These are phyloP conservation scores for Phymatocera aterrima DNA, from an alignment of 2,888 invertebrate species.

Conservation along the genomic window DNA sequence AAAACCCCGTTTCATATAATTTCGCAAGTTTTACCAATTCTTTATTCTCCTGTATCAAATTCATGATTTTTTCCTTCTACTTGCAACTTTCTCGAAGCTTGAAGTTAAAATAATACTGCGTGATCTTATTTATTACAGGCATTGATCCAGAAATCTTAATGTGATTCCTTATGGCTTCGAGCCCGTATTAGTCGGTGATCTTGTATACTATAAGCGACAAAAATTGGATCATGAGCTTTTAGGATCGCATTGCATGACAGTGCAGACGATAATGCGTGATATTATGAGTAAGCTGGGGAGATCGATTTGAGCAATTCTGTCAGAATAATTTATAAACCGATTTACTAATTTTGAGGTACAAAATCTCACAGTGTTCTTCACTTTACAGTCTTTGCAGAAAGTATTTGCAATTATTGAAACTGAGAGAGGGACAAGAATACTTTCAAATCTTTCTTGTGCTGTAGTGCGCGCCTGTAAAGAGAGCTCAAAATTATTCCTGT, in stretches of 20 bases:
- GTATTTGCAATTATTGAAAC: no score
- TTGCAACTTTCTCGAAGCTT: no score
- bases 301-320: background rate
- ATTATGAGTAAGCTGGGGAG: background rate
- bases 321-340: background rate
- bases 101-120: background rate
- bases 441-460: no score
- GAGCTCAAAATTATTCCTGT: no score
- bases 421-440: no score
- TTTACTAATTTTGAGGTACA: background rate
- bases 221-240: slow-evolving; percentile 19
- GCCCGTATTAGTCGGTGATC: slow-evolving; percentile 23
- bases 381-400: no score
- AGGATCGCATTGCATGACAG: slow-evolving; percentile 12
- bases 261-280: background rate
- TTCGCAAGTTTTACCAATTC: no score
- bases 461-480: no score
- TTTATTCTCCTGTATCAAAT: no score
- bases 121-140: background rate
- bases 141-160: background rate
- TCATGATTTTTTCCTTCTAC: no score
- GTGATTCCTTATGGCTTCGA: slow-evolving; percentile 23
- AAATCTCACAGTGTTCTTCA: background rate
- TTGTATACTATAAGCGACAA: slow-evolving; percentile 5
- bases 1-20: no score